Evolutionary conservation across 2,797 vertebrate species (phyloP), one percentile per base, ranked within the genome.

Genomic region (Coregonus ussuriensis): DNA sequence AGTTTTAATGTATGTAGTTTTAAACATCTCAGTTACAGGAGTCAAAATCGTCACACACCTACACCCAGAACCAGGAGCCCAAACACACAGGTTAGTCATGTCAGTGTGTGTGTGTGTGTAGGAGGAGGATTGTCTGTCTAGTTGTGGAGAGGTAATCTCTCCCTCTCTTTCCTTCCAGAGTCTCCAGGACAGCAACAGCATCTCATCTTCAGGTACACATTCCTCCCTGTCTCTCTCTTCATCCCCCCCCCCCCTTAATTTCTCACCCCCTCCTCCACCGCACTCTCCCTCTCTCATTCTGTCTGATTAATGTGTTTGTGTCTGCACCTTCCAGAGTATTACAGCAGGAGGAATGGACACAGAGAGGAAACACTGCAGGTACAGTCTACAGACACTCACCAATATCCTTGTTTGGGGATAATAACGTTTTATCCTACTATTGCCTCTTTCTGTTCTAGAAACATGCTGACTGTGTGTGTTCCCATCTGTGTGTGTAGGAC

Each of bases 311-410:
- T 47, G 31, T 33, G 6, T 25, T 68, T 15, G 35, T 71, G 51
- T 71, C 47, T 13, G 72, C n/a, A 65, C 88, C 56, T n/a, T 3
- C 47, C 71, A 91, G 90, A 88, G n/a, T 69, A 11, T 4, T 78
- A 87, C 76, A 83, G 74, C 77, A 89, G 75, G 89, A 89, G 79
- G 81, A 89, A 91, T 54, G 86, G 82, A 74, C 79, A 81, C 63
- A 71, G 72, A n/a, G 89, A 87, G 56, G 85, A 87, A 70, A 29
- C 63, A 51, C 52, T 82, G 69, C 74, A 82, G 80, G 79, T 87
- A 9, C 59, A 66, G 41, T 71, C 21, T 71, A 37, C 72, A 75
- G 13, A 72, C 54, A 73, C 33, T 54, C 41, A 53, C n/a, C 52
- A 77, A 2, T 3, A 31, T 35, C 51, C 13, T 14, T 29, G 13